phyloP scores from a whole-genome alignment of 2,797 vertebrate species.

The Sebastes nivosus region DNA sequence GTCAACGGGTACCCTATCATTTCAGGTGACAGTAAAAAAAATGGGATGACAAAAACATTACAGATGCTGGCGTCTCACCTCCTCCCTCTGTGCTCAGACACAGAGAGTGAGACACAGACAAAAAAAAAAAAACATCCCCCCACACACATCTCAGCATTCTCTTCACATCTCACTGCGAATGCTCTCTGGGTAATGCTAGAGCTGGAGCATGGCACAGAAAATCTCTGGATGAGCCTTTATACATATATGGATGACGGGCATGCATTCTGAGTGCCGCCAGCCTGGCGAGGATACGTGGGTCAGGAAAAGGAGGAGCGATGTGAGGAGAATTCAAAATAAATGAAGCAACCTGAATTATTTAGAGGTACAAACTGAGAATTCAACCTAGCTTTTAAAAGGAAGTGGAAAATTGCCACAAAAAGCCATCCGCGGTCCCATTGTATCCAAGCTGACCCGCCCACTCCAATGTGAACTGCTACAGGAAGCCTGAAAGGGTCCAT shows the following conservation, averaged over 20 bases:
- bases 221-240: conserved; percentile 73
- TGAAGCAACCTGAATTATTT: conserved; percentile 81
- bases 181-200: conserved; percentile 55
- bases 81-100: conserved; percentile 35
- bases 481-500: conserved; percentile 24
- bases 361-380: conserved; percentile 84
- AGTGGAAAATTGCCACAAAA: conserved; percentile 68
- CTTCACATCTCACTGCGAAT: conserved; percentile 70
- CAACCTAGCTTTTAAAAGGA: conserved; percentile 73
- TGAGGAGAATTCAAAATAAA: conserved; percentile 81
- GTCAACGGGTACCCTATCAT: conserved; percentile 28
- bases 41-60: conserved; percentile 35
- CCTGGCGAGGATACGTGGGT: conserved; percentile 55
- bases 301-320: conserved; percentile 60
- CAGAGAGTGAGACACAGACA: conserved; percentile 27
- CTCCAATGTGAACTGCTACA: conserved; percentile 25
- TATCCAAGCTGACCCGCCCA: conserved; percentile 32
- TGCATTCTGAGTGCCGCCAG: conserved; percentile 64
- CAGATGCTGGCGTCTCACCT: conserved; percentile 34
- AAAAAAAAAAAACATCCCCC: conserved; percentile 7
- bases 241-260: conserved; percentile 78
- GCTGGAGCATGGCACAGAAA: conserved; percentile 58
- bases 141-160: conserved; percentile 65
- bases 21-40: conserved; percentile 56
- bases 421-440: conserved; percentile 35